Evolutionary conservation across 2,797 vertebrate species (phyloP).

Genomic region (Anguilla megastoma): DNA sequence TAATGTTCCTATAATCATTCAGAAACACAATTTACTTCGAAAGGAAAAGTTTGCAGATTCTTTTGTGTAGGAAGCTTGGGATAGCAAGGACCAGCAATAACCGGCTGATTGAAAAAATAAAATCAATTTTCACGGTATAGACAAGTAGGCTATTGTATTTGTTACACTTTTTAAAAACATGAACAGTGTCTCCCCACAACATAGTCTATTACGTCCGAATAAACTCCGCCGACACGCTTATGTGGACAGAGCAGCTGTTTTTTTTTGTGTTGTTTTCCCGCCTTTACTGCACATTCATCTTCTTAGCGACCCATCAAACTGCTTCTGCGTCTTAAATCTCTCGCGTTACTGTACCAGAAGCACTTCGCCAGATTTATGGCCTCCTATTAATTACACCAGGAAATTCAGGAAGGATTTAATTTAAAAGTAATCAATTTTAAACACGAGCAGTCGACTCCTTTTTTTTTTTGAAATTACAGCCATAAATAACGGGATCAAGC

Average conservation of each 20-base stretch:
- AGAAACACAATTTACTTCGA: background rate
- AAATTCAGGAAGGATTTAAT: slow-evolving; percentile 55
- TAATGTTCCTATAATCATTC: slow-evolving; percentile 3
- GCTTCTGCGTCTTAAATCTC: slow-evolving; percentile 50
- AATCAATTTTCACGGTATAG: background rate
- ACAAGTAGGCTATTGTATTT: background rate
- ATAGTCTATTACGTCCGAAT: background rate
- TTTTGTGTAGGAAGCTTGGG: background rate
- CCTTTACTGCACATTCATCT: slow-evolving; percentile 34
- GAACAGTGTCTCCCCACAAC: background rate
- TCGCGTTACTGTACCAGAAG: slow-evolving; percentile 52
- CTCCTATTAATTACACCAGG: slow-evolving; percentile 62
- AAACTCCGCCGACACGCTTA: background rate
- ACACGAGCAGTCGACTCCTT: slow-evolving; percentile 45
- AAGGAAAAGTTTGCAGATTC: background rate
- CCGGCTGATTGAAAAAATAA: background rate
- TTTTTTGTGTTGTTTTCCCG: slow-evolving; percentile 15
- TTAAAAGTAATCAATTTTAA: slow-evolving; percentile 58
- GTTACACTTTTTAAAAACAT: background rate
- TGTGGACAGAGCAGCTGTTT: slow-evolving; percentile 27
- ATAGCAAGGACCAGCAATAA: background rate
- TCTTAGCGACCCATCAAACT: slow-evolving; percentile 51
- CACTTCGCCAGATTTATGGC: slow-evolving; percentile 57
- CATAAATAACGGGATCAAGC: slow-evolving; percentile 55
- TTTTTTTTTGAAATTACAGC: slow-evolving; percentile 50